Base-by-base conservation (phyloP, 2,888 invertebrate species). In the Drosophila anceps region DNA sequence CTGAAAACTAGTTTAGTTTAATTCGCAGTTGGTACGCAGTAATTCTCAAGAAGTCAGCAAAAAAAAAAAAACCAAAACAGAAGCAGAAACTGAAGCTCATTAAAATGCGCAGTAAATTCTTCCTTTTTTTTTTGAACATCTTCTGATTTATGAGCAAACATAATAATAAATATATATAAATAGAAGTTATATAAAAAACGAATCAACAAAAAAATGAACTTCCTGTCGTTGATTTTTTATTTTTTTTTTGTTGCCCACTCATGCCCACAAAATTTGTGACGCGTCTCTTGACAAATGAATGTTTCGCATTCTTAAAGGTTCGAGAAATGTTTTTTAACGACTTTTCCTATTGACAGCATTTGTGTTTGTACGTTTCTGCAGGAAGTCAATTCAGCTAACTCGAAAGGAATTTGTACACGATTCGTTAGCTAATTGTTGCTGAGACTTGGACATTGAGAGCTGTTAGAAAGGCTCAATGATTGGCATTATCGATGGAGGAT, bases 1-100 rank as follows among this genome's bases (percentile, higher is more conserved):
- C 70, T 59, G 64, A 75, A 86, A 84, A 88, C 84, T 76, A 84
- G 84, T 84, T 88, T 88, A 69, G 87, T 73, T 83, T 69, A 76
- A 69, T 81, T 76, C 72, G 78, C 80, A 72, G 70, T 67, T 69
- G 63, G 50, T 46, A 51, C 54, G 62, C 44, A 46, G 67, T 35
- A 70, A 60, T 86, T 84, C 64, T 58, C 57, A 53, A 53, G 84
- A 84, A 82, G 63, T 64, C 50, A 65, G 60, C 77, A 63, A 55
- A 65, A 48, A 63, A 31, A 4, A 7, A 13, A 24, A 29, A 18
- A 12, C 31, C n/a, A 31, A n/a, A 48, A 29, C 48, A n/a, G 29
- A 48, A 33, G 15, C 35, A 15, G 35, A 35, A 35, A 6, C 18
- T 15, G 15, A 46, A 31, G 37, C 69, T 73, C 83, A 85, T 85